These are phyloP conservation scores for Hybos culiciformis DNA, from an alignment of 2,888 invertebrate genomes.

Conservation along the genomic window DNA sequence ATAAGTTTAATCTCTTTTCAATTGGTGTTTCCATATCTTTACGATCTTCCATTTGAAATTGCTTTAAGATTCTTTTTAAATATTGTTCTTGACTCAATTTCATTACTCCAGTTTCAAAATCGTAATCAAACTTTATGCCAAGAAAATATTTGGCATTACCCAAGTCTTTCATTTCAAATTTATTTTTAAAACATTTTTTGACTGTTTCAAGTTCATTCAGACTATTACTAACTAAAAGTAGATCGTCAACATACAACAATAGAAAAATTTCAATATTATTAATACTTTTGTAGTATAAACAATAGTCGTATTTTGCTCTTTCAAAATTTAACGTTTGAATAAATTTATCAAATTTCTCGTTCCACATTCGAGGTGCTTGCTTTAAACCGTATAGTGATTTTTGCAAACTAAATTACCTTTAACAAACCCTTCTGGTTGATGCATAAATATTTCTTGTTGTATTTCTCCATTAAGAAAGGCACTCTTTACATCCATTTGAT, in stretches of 20 bases:
- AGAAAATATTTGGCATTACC: neutral
- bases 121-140: neutral
- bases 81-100: no score
- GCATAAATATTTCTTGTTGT: conserved; percentile 5
- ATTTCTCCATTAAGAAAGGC: conserved; percentile 8
- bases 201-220: neutral
- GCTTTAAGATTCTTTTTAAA: no score
- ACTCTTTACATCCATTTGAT: conserved; percentile 10
- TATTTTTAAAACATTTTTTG: neutral
- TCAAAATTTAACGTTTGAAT: neutral
- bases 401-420: conserved; percentile 6
- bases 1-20: no score
- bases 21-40: no score
- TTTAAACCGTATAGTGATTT: conserved; percentile 13
- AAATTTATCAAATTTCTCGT: conserved; percentile 5
- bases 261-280: neutral
- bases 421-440: conserved; percentile 5
- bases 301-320: neutral
- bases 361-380: conserved; percentile 10
- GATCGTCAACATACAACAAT: neutral
- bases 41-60: no score
- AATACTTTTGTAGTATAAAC: neutral
- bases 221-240: conserved; percentile 1
- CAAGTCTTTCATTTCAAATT: conserved; percentile 1
- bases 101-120: no score